These are phyloP conservation scores for Leptoclinus maculatus DNA, from an alignment of 2,797 vertebrate species.

Conservation along the genomic window DNA sequence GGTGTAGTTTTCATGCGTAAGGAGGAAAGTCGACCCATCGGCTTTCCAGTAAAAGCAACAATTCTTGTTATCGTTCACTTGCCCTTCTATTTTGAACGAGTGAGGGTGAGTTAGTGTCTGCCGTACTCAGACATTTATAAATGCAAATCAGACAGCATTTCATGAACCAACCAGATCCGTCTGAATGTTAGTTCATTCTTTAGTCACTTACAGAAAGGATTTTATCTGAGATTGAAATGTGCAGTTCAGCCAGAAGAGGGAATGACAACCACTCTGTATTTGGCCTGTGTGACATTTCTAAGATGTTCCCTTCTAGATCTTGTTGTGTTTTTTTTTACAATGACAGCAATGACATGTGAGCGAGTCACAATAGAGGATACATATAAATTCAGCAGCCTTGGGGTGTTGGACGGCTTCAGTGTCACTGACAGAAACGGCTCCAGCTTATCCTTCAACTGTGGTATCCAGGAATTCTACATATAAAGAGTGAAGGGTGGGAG, in stretches of 20 bases:
- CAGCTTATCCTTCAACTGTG: slow-evolving; percentile 88
- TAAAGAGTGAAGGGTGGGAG: slow-evolving; percentile 41
- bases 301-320: not conserved
- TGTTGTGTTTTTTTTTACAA: not conserved
- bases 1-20: slow-evolving; percentile 5
- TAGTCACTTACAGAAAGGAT: slow-evolving; percentile 20
- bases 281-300: slow-evolving; percentile 13
- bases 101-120: not conserved
- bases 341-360: slow-evolving; percentile 1
- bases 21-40: slow-evolving; percentile 12
- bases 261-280: slow-evolving; percentile 22
- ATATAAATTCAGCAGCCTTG: slow-evolving; percentile 90
- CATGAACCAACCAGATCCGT: slow-evolving; percentile 4
- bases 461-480: slow-evolving; percentile 91
- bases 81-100: not conserved
- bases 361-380: slow-evolving; percentile 89
- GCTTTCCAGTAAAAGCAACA: slow-evolving; percentile 27
- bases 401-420: slow-evolving; percentile 86
- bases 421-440: slow-evolving; percentile 87
- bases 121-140: slow-evolving; percentile 1
- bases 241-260: slow-evolving; percentile 6
- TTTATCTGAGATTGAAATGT: slow-evolving; percentile 33
- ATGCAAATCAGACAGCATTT: slow-evolving; percentile 25
- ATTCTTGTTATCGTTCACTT: slow-evolving; percentile 30
- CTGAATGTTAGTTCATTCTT: slow-evolving; percentile 31